Evolutionary conservation across 2,888 invertebrate genomes (phyloP).

Genomic region (Nasonovia ribisnigri): DNA sequence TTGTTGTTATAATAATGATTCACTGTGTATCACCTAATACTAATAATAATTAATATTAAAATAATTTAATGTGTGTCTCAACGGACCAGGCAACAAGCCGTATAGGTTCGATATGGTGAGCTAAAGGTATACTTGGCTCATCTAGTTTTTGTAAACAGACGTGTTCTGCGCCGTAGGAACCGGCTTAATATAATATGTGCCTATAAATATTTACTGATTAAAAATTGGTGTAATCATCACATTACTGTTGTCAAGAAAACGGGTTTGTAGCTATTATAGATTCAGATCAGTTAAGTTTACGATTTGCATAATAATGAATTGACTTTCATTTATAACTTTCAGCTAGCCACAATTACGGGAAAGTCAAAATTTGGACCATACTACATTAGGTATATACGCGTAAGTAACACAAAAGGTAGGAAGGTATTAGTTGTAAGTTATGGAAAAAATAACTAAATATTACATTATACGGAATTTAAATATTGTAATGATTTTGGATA

Average conservation of each 20-base stretch:
- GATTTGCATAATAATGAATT: neutral
- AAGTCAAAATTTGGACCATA: neutral
- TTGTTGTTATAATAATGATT: neutral
- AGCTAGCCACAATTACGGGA: neutral
- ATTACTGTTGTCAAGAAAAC: neutral
- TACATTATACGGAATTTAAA: neutral
- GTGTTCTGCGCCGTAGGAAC: too few species aligned
- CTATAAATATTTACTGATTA: too few species aligned
- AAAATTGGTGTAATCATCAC: neutral
- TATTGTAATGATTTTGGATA: neutral
- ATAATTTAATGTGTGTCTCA: too few species aligned
- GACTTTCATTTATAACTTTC: neutral
- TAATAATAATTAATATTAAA: neutral
- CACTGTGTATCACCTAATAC: neutral
- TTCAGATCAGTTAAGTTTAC: neutral
- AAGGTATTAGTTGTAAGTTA: neutral
- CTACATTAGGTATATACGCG: neutral
- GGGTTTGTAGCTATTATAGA: neutral
- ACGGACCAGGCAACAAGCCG: too few species aligned
- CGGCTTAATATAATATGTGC: too few species aligned
- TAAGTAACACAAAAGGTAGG: too few species aligned
- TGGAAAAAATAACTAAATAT: neutral
- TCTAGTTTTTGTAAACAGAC: too few species aligned
- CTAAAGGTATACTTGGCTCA: too few species aligned
- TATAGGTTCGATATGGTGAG: too few species aligned